phyloP scores from a whole-genome alignment of 64 coral and sea anemone genomes.

The Orbicella faveolata region DNA sequence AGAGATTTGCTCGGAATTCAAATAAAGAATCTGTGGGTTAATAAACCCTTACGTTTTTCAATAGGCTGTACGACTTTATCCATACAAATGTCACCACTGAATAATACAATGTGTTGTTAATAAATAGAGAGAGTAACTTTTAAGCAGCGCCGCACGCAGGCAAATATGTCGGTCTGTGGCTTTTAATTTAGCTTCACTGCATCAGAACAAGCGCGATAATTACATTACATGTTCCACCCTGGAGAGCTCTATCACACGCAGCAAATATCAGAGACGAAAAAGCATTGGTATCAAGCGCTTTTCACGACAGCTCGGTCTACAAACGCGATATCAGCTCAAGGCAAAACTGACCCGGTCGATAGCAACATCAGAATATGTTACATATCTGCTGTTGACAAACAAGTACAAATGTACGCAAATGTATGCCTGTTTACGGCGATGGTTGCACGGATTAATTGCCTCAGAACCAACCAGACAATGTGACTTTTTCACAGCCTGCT shows the following conservation, averaged over 20 bases:
- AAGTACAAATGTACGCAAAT: slow-evolving; percentile 9
- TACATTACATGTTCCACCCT: not conserved
- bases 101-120: not conserved
- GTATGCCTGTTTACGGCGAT: not conserved
- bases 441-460: not conserved
- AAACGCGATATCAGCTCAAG: not conserved
- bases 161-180: not conserved
- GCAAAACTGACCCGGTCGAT: not conserved
- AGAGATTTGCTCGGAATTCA: slow-evolving; percentile 13
- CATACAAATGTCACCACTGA: not conserved
- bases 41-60: not conserved
- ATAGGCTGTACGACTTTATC: not conserved
- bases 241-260: not conserved
- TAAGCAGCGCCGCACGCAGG: not conserved
- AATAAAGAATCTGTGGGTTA: slow-evolving; percentile 2
- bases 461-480: not conserved
- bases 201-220: not conserved
- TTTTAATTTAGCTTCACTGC: not conserved
- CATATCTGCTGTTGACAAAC: slow-evolving; percentile 19
- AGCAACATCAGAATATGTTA: not conserved
- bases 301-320: not conserved
- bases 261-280: not conserved
- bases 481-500: not conserved
- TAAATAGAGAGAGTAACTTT: not conserved
- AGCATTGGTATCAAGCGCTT: not conserved